phyloP scores from a whole-genome alignment of 2,888 invertebrate species.

The Polia nebulosa region DNA sequence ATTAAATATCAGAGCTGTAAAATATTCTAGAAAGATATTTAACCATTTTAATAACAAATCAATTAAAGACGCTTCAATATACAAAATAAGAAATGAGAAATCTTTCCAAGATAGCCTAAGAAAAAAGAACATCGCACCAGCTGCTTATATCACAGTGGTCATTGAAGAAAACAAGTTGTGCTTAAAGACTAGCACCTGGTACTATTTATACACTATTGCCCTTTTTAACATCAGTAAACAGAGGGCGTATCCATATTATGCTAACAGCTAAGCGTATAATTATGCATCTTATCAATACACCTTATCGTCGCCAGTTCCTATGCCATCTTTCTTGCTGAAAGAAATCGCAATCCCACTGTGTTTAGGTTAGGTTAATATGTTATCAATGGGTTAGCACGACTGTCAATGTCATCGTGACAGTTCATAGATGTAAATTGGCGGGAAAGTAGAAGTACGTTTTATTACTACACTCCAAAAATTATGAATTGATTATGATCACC shows the following conservation, averaged over 20 bases:
- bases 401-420: background rate
- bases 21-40: constrained; percentile 18
- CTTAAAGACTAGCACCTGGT: constrained; percentile 29
- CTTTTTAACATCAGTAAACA: constrained; percentile 17
- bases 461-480: too few relatives aligned
- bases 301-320: too few relatives aligned
- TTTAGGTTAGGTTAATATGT: too few relatives aligned
- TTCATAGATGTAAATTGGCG: background rate
- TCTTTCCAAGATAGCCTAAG: background rate
- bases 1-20: background rate
- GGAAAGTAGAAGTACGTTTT: background rate
- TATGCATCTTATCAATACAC: too few relatives aligned
- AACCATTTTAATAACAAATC: constrained; percentile 7
- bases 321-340: too few relatives aligned
- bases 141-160: constrained; percentile 32
- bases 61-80: background rate
- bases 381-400: background rate
- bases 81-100: constrained; percentile 21
- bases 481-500: background rate
- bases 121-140: constrained; percentile 14
- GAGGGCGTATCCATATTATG: too few relatives aligned
- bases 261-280: too few relatives aligned
- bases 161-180: constrained; percentile 47
- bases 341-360: too few relatives aligned
- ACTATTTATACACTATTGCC: constrained; percentile 16